Evolutionary conservation across 2,113 vertebrate species (phyloP), one percentile per base, ranked within the genome.

Genomic region (Mola mola): DNA sequence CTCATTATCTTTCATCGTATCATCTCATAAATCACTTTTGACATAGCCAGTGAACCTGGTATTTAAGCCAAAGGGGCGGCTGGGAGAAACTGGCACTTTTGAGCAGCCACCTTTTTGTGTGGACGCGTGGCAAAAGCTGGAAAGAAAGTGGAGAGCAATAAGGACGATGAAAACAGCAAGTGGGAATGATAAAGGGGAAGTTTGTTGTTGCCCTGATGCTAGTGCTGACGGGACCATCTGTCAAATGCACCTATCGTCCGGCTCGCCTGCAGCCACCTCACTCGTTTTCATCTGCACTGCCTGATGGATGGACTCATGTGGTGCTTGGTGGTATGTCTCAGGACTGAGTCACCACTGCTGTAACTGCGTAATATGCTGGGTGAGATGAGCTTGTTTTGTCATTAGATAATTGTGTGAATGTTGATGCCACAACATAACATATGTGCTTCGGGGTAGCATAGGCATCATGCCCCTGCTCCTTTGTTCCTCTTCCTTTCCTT

Each of bases 241-340:
- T 85, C 82, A 82, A 38, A 61, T 8, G 8, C 53, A 52, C 66
- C 68, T 65, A 47, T 71, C 72, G 16, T 28, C 65, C 37, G 1
- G 52, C 64, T 47, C 4, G 66, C 70, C 76, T 4, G 41, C 67
- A 59, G 81, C 69, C 40, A 29, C 44, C 68, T 81, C 75, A 41
- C 60, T 73, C 75, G 49, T 62, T 82, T 76, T 80, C 82, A 72
- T 75, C 69, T 7, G 60, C 15, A 0, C 1, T 1, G 36, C 47
- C 62, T 80, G 78, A 88, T 69, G 72, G 74, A 85, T 78, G 63
- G 73, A 62, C 33, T 62, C 16, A 33, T 44, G 46, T 21, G 36
- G 41, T 38, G 64, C 56, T 40, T n/a, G 38, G 41, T 56, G 66
- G 47, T 26, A 43, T 59, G 70, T 71, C 62, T 81, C 72, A 52